Conservation (phyloP, 2,888 invertebrate genomes). For the Kryphioiulus occultus region DNA sequence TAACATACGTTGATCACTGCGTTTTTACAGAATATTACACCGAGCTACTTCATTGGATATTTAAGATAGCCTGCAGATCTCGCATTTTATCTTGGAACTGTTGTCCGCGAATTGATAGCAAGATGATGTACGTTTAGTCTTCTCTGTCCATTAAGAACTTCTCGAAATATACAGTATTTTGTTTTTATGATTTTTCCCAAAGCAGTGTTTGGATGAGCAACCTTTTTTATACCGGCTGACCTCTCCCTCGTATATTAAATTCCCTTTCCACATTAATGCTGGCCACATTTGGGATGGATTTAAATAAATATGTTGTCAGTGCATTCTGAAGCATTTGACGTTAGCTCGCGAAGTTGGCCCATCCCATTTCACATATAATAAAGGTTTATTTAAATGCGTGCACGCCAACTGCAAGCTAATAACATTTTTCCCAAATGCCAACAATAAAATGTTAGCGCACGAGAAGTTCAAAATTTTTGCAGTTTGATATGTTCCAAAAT, state of each 20-base stretch:
- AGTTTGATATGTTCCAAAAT: not conserved
- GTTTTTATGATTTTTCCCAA: not conserved
- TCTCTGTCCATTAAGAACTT: not conserved
- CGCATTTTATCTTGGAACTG: not conserved
- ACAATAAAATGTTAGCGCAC: not conserved
- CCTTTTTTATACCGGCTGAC: not conserved
- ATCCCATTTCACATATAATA: conserved; percentile 23
- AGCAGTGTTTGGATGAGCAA: not conserved
- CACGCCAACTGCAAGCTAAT: not conserved
- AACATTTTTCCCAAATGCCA: not conserved
- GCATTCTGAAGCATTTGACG: conserved; percentile 9
- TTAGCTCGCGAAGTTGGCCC: conserved; percentile 9
- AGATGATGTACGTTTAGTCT: not conserved
- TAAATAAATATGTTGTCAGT: conserved; percentile 4
- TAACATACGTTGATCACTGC: not conserved
- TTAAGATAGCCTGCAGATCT: not conserved
- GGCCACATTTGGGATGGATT: conserved; percentile 14
- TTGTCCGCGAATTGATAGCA: not conserved
- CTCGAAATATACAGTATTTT: not conserved
- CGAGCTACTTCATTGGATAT: not conserved
- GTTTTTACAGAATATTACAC: not conserved
- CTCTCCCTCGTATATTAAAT: conserved; percentile 2
- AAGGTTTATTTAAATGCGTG: conserved; percentile 10
- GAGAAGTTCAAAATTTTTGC: not conserved
- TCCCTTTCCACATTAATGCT: conserved; percentile 6